phyloP scores from a whole-genome alignment of 2,888 invertebrate species.

The Cantharis nigra region DNA sequence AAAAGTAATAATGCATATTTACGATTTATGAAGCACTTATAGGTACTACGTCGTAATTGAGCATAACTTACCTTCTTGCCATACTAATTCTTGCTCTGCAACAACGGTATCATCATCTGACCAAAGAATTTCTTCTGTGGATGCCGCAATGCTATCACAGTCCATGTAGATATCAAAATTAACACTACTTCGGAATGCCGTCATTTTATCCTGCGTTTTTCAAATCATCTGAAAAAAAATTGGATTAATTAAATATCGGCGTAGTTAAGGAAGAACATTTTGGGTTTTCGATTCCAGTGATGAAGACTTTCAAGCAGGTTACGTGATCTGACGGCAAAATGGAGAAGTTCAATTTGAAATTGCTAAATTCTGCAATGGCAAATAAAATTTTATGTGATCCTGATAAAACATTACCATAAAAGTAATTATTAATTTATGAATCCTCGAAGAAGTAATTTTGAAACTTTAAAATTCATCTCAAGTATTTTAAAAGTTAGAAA shows the following conservation, averaged over 20 bases:
- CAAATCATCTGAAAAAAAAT: neutral
- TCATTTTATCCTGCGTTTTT: neutral
- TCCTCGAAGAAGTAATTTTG: neutral
- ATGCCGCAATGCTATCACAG: conserved; percentile 53
- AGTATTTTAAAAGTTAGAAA: neutral
- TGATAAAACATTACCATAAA: conserved; percentile 18
- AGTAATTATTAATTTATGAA: conserved; percentile 18
- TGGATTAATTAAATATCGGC: neutral
- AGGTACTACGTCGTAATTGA: neutral
- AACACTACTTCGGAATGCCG: conserved; percentile 38
- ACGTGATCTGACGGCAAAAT: neutral
- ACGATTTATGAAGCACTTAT: neutral
- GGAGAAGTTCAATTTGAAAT: neutral
- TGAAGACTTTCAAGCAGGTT: neutral
- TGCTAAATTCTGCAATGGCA: neutral
- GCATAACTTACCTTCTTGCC: conserved; percentile 53
- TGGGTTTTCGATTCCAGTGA: neutral
- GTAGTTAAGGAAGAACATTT: neutral
- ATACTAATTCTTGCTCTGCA: conserved; percentile 53
- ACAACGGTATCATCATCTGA: conserved; percentile 56
- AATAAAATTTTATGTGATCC: conserved; percentile 12
- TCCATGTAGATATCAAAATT: conserved; percentile 53
- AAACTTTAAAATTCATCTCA: neutral
- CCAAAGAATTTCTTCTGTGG: conserved; percentile 56
- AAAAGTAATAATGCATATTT: neutral